phyloP scores from a whole-genome alignment of 2,797 vertebrate species.

The Channallabes apus region DNA sequence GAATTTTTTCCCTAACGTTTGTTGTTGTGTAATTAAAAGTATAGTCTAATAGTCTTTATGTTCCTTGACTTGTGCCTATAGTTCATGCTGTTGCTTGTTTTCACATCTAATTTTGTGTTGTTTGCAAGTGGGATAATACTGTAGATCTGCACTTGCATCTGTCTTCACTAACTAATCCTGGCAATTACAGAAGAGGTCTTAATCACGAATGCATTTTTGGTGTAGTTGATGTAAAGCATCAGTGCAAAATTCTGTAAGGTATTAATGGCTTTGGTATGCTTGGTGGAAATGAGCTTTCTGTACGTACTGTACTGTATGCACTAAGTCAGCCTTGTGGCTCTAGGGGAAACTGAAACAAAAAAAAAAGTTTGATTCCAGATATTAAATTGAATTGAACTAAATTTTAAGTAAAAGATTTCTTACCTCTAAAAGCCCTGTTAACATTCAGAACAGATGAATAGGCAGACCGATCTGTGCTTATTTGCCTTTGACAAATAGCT shows the following conservation, averaged over 20 bases:
- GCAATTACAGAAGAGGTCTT: not conserved
- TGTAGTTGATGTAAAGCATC: too few species aligned
- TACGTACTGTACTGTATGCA: not conserved
- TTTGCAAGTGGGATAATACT: too few species aligned
- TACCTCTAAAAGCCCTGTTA: not conserved
- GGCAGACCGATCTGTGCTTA: not conserved
- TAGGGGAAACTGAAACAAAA: not conserved
- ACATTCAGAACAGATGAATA: not conserved
- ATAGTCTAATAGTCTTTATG: too few species aligned
- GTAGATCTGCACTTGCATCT: too few species aligned
- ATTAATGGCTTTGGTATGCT: not conserved
- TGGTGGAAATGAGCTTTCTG: not conserved
- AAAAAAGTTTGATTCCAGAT: not conserved
- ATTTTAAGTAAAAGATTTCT: slow-evolving; percentile 2
- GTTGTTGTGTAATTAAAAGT: too few species aligned
- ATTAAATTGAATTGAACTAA: not conserved
- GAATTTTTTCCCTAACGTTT: too few species aligned
- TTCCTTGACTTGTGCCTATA: too few species aligned
- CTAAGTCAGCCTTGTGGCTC: not conserved
- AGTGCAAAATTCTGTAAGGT: too few species aligned
- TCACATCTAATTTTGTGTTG: too few species aligned
- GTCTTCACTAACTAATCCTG: too few species aligned
- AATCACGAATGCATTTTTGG: not conserved
- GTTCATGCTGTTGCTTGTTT: too few species aligned
- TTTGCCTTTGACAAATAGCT: slow-evolving; percentile 4